A percentile compares a stretch with the other conserved stretches of the same genome.
phyloP scores from a whole-genome alignment of 2,797 vertebrate genomes.

The Sebastes vulpes region DNA sequence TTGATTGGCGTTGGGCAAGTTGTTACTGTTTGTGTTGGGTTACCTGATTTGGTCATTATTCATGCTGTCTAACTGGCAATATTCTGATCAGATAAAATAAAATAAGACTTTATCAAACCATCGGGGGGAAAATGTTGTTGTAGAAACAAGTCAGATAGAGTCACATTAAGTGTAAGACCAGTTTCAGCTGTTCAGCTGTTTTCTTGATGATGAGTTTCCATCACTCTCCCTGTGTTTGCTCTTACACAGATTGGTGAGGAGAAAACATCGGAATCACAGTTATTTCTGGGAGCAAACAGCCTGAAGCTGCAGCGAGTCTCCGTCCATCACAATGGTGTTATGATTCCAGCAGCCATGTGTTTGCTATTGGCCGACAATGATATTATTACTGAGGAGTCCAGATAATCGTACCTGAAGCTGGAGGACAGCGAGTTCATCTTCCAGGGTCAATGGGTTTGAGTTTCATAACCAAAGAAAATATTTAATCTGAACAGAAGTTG shows the following conservation, averaged over 20 bases:
- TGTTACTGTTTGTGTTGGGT: background rate
- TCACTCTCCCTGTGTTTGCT: background rate
- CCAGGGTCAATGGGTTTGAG: background rate
- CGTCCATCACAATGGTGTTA: slow-evolving; percentile 74
- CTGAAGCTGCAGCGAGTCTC: background rate
- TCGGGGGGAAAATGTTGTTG: background rate
- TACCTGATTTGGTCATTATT: slow-evolving; percentile 5
- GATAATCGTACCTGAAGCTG: background rate
- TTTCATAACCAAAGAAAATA: slow-evolving; percentile 4
- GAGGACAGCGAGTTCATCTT: background rate
- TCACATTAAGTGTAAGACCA: background rate
- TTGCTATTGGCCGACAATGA: slow-evolving; percentile 65
- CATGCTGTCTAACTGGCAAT: background rate
- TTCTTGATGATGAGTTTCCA: background rate
- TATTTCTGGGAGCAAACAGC: slow-evolving; percentile 42
- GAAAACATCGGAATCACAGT: slow-evolving; percentile 32
- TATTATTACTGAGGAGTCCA: slow-evolving; percentile 67
- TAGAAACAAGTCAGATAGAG: background rate
- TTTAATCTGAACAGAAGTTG: background rate
- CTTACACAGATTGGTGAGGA: background rate
- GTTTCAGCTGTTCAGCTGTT: background rate
- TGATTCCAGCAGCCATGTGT: slow-evolving; percentile 49
- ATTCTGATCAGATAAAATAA: slow-evolving; percentile 5
- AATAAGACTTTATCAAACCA: slow-evolving; percentile 24
- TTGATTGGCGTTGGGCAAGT: background rate